Percentiles rank a stretch among this genome's conserved stretches.
phyloP scores from a whole-genome alignment of 1,140 invertebrate genomes.

The Reticulitermes speratus region DNA sequence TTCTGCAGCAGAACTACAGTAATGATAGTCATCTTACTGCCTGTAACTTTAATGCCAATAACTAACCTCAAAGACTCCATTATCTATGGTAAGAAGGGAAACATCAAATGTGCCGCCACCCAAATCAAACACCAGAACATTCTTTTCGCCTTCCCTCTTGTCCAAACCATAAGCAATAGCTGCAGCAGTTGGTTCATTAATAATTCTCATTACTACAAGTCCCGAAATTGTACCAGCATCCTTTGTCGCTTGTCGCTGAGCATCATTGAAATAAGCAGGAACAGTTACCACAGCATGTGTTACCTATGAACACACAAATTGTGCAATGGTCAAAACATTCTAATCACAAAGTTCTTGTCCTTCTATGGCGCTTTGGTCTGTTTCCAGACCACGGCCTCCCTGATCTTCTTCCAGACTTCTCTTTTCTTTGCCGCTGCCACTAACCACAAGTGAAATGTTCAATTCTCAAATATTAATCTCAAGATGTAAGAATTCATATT shows the following conservation, averaged over 20 bases:
- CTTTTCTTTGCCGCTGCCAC: too few relatives aligned
- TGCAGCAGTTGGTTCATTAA: constrained; percentile 99
- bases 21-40: neutral
- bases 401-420: too few relatives aligned
- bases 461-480: too few relatives aligned
- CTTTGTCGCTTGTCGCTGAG: constrained; percentile 96
- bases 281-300: constrained; percentile 99
- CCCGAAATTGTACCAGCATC: constrained; percentile 88
- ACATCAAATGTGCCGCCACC: constrained; percentile 99
- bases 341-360: too few relatives aligned
- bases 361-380: too few relatives aligned
- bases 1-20: too few relatives aligned
- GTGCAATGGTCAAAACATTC: too few relatives aligned
- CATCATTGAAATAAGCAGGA: constrained; percentile 98
- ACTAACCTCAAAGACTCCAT: constrained; percentile 69
- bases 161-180: constrained; percentile 99
- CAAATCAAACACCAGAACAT: constrained; percentile 98
- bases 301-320: constrained; percentile 53
- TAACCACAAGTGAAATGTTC: too few relatives aligned
- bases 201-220: constrained; percentile 97
- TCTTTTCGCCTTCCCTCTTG: constrained; percentile 94
- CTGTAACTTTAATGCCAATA: neutral
- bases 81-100: constrained; percentile 97
- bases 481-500: too few relatives aligned
- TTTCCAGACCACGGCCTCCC: too few relatives aligned